phyloP scores from a whole-genome alignment of 1,140 invertebrate genomes.

The Apis florea region DNA sequence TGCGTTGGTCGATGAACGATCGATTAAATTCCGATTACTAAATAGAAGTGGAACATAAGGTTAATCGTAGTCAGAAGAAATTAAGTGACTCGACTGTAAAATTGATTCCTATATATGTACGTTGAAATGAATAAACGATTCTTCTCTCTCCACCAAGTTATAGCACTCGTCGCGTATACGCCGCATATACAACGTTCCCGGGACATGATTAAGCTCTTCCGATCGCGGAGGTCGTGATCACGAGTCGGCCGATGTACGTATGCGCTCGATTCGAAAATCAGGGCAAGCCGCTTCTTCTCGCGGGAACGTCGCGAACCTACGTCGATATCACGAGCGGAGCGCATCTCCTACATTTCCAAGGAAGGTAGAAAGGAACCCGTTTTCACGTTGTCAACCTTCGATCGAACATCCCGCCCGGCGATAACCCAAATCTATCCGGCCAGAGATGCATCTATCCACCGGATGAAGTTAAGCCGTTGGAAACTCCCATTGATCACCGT shows the following conservation, averaged over 20 bases:
- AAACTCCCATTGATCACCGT: constrained; percentile 24
- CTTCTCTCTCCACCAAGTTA: background rate
- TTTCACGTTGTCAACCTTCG: background rate
- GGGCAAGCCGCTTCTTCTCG: constrained; percentile 55
- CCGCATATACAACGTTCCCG: constrained; percentile 35
- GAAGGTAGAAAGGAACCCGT: background rate
- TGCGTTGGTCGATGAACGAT: constrained; percentile 4
- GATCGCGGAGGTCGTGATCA: constrained; percentile 62
- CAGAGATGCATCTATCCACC: background rate
- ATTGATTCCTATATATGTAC: constrained; percentile 32
- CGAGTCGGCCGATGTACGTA: constrained; percentile 43
- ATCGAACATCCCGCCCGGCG: background rate
- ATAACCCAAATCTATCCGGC: constrained; percentile 16
- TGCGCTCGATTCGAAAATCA: constrained; percentile 49
- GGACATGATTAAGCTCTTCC: constrained; percentile 60
- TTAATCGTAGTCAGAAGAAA: constrained; percentile 51
- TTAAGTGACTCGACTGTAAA: constrained; percentile 42
- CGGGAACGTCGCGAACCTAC: constrained; percentile 34
- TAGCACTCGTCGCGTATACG: constrained; percentile 21
- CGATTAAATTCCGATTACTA: constrained; percentile 33
- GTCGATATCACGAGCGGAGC: constrained; percentile 1
- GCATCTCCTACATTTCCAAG: constrained; percentile 2
- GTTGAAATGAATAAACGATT: constrained; percentile 27
- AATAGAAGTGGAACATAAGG: constrained; percentile 48
- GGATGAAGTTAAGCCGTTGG: background rate